Evolutionary conservation across 2,797 vertebrate genomes (phyloP).

Genomic region (Dicrostonyx torquatus): DNA sequence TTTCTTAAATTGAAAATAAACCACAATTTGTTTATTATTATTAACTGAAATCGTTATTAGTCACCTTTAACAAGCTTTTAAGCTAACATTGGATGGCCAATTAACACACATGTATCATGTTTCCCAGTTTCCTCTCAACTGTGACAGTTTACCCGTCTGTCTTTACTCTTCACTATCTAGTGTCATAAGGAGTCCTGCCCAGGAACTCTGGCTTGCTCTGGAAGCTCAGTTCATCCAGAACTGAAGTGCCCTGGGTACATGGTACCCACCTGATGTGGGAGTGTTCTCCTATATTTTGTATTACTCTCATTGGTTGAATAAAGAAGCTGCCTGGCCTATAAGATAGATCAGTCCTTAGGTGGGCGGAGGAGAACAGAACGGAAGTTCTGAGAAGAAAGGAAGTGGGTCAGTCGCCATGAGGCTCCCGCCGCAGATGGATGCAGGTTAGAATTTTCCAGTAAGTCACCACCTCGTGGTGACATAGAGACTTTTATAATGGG

Average conservation of each 20-base stretch:
- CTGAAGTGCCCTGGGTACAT: background rate
- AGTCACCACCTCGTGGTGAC: too few relatives aligned
- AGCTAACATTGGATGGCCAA: background rate
- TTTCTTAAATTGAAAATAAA: background rate
- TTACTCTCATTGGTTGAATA: too few relatives aligned
- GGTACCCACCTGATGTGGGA: too few relatives aligned
- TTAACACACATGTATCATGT: background rate
- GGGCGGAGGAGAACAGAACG: too few relatives aligned
- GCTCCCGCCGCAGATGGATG: too few relatives aligned
- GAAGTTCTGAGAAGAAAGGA: too few relatives aligned
- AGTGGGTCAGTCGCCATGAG: too few relatives aligned
- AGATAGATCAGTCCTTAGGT: too few relatives aligned
- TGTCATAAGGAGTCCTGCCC: background rate
- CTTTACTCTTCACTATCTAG: background rate
- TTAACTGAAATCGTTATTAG: background rate
- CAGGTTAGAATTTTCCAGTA: too few relatives aligned
- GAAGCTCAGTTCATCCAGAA: background rate
- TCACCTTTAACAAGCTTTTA: conserved; percentile 3
- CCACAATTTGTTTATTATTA: background rate
- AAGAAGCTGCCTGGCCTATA: too few relatives aligned
- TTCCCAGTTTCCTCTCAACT: background rate
- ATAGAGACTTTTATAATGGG: too few relatives aligned
- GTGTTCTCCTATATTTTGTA: too few relatives aligned
- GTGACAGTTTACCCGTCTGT: background rate
- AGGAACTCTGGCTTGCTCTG: background rate